These are phyloP conservation scores for Mystacornis crossleyi DNA, from an alignment of 2,113 vertebrate genomes.

Conservation along the genomic window DNA sequence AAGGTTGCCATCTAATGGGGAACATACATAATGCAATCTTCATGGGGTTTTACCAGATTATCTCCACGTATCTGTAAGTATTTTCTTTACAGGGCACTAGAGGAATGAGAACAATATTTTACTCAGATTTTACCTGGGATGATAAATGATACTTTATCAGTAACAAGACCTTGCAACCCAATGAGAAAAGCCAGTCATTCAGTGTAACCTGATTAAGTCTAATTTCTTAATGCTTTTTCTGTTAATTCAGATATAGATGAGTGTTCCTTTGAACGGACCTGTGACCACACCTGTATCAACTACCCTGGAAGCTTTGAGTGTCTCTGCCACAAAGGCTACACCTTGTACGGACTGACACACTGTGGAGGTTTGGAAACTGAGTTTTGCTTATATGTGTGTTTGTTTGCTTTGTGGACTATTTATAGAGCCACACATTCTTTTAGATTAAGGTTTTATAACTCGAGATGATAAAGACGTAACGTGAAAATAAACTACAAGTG, in stretches of 20 bases:
- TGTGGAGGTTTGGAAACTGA: slow-evolving; percentile 89
- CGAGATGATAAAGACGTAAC: background rate
- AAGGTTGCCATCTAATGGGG: slow-evolving; percentile 61
- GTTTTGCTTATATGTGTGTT: background rate
- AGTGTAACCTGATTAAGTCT: background rate
- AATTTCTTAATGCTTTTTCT: background rate
- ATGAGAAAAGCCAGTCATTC: background rate
- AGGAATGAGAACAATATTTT: background rate
- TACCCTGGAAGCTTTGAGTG: slow-evolving; percentile 94
- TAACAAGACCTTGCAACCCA: background rate
- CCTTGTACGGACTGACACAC: slow-evolving; percentile 91
- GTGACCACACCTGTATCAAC: slow-evolving; percentile 95
- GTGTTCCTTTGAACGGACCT: slow-evolving; percentile 94
- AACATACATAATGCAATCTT: background rate
- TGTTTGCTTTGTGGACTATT: background rate
- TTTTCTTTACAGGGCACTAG: background rate
- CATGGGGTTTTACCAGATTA: background rate
- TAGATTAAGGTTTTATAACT: background rate
- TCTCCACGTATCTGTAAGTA: background rate
- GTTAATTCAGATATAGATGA: slow-evolving; percentile 87
- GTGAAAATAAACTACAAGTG: background rate
- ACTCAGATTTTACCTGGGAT: background rate
- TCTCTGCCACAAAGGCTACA: slow-evolving; percentile 90
- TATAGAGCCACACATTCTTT: background rate
- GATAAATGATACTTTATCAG: background rate